Evolutionary conservation across 2,113 vertebrate species (phyloP).

Genomic region (Neolamprologus kungweensis): DNA sequence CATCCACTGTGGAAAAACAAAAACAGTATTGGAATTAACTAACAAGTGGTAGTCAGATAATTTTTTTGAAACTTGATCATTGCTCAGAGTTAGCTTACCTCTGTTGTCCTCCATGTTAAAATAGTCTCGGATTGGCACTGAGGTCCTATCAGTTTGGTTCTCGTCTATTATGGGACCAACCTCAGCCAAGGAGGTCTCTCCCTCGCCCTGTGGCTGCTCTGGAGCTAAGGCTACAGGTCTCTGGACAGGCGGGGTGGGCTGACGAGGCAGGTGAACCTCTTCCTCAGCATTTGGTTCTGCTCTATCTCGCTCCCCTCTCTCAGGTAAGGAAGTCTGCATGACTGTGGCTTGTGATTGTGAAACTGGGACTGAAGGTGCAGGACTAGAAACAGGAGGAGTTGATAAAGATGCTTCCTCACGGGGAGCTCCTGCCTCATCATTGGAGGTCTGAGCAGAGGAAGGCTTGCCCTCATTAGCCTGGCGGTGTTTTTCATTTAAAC

Average conservation of each 20-base stretch:
- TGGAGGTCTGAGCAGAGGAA: not conserved
- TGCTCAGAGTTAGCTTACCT: slow-evolving; percentile 38
- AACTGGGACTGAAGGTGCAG: slow-evolving; percentile 13
- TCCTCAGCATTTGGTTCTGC: slow-evolving; percentile 45
- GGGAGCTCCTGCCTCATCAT: slow-evolving; percentile 13
- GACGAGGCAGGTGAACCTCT: slow-evolving; percentile 46
- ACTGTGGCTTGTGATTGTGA: slow-evolving; percentile 20
- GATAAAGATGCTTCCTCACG: slow-evolving; percentile 18
- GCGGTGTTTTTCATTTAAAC: slow-evolving; percentile 91
- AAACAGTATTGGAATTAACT: not conserved
- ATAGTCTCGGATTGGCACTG: slow-evolving; percentile 70
- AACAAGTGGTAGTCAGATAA: not conserved
- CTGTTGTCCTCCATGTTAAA: slow-evolving; percentile 60
- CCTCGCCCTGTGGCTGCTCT: slow-evolving; percentile 48
- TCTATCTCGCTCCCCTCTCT: slow-evolving; percentile 21
- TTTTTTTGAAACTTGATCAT: not conserved
- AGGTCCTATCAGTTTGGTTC: slow-evolving; percentile 69
- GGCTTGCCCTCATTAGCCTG: slow-evolving; percentile 38
- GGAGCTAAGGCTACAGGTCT: slow-evolving; percentile 20
- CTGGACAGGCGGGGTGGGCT: slow-evolving; percentile 56
- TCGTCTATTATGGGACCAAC: slow-evolving; percentile 50
- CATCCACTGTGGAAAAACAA: slow-evolving; percentile 50
- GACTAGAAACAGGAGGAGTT: slow-evolving; percentile 18
- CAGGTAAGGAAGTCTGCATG: slow-evolving; percentile 12
- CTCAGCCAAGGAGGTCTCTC: slow-evolving; percentile 58